These are phyloP conservation scores for Gopherus flavomarginatus DNA, from an alignment of 2,113 vertebrate genomes.

Conservation along the genomic window DNA sequence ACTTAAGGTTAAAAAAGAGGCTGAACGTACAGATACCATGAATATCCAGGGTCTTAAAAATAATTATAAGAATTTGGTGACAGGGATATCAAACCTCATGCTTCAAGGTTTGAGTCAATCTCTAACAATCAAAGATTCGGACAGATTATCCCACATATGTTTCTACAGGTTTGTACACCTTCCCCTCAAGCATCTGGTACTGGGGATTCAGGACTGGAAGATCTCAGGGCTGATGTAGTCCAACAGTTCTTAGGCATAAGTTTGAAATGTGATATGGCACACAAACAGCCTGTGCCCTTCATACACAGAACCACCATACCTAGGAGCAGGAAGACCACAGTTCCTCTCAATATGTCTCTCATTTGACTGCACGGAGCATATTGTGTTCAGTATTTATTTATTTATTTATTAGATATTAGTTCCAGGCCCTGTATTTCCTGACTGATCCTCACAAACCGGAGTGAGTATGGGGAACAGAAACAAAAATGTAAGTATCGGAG, in stretches of 20 bases:
- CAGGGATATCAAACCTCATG: not conserved
- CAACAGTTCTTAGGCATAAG: not conserved
- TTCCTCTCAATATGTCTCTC: not conserved
- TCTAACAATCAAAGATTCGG: not conserved
- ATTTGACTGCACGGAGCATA: not conserved
- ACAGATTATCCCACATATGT: not conserved
- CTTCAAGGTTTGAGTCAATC: not conserved
- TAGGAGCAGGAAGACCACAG: not conserved
- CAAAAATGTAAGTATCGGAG: not conserved
- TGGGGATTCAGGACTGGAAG: no score
- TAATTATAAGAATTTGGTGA: no score
- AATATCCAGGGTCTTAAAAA: not conserved
- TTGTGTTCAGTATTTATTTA: not conserved
- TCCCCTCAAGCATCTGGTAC: no score
- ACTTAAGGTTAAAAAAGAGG: not conserved
- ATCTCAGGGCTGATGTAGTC: no score
- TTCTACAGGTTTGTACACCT: no score
- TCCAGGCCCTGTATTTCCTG: accelerated
- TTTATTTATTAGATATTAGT: no score
- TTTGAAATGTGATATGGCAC: not conserved
- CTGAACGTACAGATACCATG: not conserved
- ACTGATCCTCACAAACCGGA: accelerated
- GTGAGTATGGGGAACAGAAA: not conserved
- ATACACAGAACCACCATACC: accelerated
- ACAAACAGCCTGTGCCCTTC: not conserved